Percentiles rank a stretch among this genome's conserved stretches.
Evolutionary conservation across 2,888 invertebrate species (phyloP).

Genomic region (Mythimna loreyi): DNA sequence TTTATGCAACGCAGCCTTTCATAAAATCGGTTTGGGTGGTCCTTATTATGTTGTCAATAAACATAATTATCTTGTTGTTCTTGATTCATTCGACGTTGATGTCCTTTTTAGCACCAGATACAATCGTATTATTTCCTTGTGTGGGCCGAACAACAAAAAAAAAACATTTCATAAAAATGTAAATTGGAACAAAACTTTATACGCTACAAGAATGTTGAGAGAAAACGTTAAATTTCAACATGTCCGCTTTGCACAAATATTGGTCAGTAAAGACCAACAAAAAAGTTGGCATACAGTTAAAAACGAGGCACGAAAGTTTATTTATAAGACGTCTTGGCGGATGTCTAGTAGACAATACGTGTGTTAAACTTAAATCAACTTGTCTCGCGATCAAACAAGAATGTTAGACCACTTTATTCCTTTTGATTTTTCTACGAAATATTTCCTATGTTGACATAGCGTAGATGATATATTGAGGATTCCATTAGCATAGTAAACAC

Average conservation of each 20-base stretch:
- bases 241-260: slow-evolving; percentile 54
- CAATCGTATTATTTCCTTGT: slow-evolving; percentile 20
- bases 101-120: slow-evolving; percentile 31
- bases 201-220: slow-evolving; percentile 23
- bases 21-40: slow-evolving; percentile 45
- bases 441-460: slow-evolving; percentile 52
- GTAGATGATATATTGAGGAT: slow-evolving; percentile 54
- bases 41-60: slow-evolving; percentile 36
- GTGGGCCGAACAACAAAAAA: slow-evolving; percentile 35
- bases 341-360: slow-evolving; percentile 65
- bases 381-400: slow-evolving; percentile 63
- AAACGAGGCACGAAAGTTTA: slow-evolving; percentile 63
- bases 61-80: slow-evolving; percentile 37
- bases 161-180: slow-evolving; percentile 1
- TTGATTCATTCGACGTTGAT: slow-evolving; percentile 31
- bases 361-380: slow-evolving; percentile 67
- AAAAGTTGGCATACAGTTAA: slow-evolving; percentile 57
- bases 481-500: slow-evolving; percentile 61
- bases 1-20: not conserved
- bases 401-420: slow-evolving; percentile 59
- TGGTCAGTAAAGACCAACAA: slow-evolving; percentile 51
- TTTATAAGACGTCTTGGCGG: slow-evolving; percentile 64
- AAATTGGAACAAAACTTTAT: slow-evolving; percentile 19
- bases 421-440: slow-evolving; percentile 60
- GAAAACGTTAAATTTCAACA: slow-evolving; percentile 18